A percentile compares a stretch with the other conserved stretches of the same genome.
Evolutionary conservation across 2,113 vertebrate species (phyloP).

Genomic region (Phalacrocorax brasilianus): DNA sequence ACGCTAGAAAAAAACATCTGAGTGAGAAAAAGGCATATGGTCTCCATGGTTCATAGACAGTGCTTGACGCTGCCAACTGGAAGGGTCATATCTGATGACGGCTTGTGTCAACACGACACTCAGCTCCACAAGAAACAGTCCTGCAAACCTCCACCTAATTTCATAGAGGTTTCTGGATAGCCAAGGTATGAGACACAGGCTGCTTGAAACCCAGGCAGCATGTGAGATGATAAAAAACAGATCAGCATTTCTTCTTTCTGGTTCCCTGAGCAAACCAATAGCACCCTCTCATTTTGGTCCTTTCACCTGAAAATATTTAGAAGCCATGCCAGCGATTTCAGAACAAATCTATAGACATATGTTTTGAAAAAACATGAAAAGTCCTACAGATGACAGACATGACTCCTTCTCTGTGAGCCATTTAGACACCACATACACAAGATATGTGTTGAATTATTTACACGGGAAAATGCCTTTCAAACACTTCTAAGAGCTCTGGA

Average conservation of each 20-base stretch:
- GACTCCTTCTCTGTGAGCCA: background rate
- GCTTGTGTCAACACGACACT: background rate
- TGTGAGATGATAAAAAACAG: background rate
- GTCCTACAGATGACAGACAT: conserved; percentile 16
- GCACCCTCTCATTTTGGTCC: background rate
- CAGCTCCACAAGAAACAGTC: background rate
- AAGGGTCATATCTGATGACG: background rate
- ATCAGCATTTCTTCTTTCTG: background rate
- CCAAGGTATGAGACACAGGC: background rate
- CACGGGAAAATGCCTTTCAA: background rate
- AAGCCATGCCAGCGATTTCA: background rate
- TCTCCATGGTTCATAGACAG: background rate
- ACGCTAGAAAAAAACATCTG: background rate
- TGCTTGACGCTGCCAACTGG: background rate
- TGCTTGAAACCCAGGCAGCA: background rate
- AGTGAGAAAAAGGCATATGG: background rate
- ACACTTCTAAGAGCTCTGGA: background rate
- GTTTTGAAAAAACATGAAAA: conserved; percentile 24
- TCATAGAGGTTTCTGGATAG: background rate
- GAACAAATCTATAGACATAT: background rate
- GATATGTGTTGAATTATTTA: conserved; percentile 30
- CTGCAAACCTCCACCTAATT: background rate
- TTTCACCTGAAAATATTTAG: background rate
- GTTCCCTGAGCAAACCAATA: background rate
- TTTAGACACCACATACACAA: background rate